A percentile compares a stretch with the other conserved stretches of the same genome.
Evolutionary conservation across 2,113 vertebrate genomes (phyloP).

Genomic region (Stercorarius parasiticus): DNA sequence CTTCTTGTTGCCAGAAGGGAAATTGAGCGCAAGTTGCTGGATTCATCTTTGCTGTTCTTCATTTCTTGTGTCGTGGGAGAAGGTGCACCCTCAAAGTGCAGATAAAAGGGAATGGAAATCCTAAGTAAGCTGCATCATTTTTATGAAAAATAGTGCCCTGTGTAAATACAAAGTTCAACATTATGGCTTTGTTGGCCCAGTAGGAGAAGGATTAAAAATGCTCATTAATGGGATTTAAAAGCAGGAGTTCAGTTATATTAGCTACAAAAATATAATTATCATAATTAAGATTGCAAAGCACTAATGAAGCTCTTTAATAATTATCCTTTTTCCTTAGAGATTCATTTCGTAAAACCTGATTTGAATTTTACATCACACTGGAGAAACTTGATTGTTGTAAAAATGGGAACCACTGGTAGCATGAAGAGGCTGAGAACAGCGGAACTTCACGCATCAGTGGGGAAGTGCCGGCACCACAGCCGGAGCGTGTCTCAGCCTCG

Average conservation of each 20-base stretch:
- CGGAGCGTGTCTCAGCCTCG: not conserved
- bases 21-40: not conserved
- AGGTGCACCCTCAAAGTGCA: not conserved
- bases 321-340: constrained; percentile 61
- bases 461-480: rapidly evolving
- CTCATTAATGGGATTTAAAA: constrained; percentile 64
- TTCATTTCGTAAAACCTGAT: constrained; percentile 48
- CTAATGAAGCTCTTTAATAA: constrained; percentile 64
- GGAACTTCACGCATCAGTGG: rapidly evolving
- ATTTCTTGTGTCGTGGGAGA: not conserved
- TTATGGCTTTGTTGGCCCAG: constrained; percentile 37
- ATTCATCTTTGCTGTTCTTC: not conserved
- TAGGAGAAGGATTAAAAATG: constrained; percentile 58
- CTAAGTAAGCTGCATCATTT: not conserved
- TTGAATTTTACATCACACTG: constrained; percentile 31
- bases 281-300: constrained; percentile 69
- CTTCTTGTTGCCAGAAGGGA: not conserved
- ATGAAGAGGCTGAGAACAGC: not conserved
- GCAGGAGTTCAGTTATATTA: constrained; percentile 59
- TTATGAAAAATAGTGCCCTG: constrained; percentile 13
- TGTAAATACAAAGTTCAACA: constrained; percentile 37
- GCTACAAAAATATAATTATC: constrained; percentile 69
- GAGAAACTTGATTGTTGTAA: constrained; percentile 13
- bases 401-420: not conserved
- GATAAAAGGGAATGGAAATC: constrained; percentile 6